Percentiles rank a stretch among this genome's conserved stretches.
These are phyloP conservation scores for Ostrea denselamellosa DNA, from an alignment of 1,140 invertebrate species.

Conservation along the genomic window DNA sequence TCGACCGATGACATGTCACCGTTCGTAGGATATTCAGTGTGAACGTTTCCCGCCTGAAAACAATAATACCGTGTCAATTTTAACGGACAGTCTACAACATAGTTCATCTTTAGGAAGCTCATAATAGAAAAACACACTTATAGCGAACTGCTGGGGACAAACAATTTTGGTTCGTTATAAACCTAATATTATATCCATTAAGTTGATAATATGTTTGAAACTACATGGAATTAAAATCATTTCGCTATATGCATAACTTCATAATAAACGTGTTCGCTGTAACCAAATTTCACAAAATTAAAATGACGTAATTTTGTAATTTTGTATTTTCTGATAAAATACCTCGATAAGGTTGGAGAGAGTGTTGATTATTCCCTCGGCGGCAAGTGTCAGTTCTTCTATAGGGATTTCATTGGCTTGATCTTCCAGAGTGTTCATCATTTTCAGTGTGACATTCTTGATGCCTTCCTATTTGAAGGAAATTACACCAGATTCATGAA, in stretches of 20 bases:
- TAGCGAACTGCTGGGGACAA: too few species aligned
- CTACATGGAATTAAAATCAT: too few species aligned
- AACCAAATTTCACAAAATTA: too few species aligned
- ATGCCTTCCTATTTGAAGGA: slow-evolving; percentile 19
- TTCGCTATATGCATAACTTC: too few species aligned
- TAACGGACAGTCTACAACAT: neutral
- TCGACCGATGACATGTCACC: slow-evolving; percentile 48
- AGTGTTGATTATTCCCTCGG: slow-evolving; percentile 33
- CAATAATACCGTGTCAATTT: neutral
- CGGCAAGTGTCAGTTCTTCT: slow-evolving; percentile 18
- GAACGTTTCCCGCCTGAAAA: slow-evolving; percentile 54
- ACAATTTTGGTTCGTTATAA: too few species aligned
- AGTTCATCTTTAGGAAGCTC: too few species aligned
- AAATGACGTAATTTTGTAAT: too few species aligned
- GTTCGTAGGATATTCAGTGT: slow-evolving; percentile 41
- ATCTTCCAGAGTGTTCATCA: slow-evolving; percentile 49
- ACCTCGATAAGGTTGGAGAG: slow-evolving; percentile 40
- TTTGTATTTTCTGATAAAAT: neutral
- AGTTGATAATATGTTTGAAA: too few species aligned
- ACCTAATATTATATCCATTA: too few species aligned
- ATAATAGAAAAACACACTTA: too few species aligned
- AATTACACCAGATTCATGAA: neutral
- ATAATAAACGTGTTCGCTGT: too few species aligned
- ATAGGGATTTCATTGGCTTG: slow-evolving; percentile 31
- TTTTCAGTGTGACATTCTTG: neutral